These are phyloP conservation scores for Cairina moschata DNA, from an alignment of 2,113 vertebrate genomes.

Conservation along the genomic window DNA sequence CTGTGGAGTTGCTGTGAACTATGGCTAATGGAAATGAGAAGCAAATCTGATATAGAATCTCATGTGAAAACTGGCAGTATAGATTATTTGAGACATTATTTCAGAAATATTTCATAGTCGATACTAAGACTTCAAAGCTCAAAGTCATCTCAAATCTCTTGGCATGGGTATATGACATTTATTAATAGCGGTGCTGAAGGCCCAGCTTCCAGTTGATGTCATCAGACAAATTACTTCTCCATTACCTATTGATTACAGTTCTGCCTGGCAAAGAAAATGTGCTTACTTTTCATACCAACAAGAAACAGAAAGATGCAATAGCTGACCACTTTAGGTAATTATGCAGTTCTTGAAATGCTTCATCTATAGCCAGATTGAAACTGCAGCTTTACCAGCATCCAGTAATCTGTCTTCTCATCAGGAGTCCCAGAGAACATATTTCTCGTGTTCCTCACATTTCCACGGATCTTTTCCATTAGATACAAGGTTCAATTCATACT, in stretches of 20 bases:
- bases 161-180: not conserved
- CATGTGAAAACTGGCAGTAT: not conserved
- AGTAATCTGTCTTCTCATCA: not conserved
- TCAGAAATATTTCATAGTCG: slow-evolving; percentile 29
- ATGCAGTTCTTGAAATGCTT: not conserved
- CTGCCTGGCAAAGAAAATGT: not conserved
- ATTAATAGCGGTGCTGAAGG: slow-evolving; percentile 47
- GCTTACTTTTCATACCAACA: not conserved
- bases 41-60: slow-evolving; percentile 7
- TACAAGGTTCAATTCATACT: not conserved
- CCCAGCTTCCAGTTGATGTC: slow-evolving; percentile 33
- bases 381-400: not conserved
- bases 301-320: slow-evolving; percentile 36
- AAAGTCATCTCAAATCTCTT: slow-evolving; percentile 26
- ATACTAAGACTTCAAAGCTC: slow-evolving; percentile 12
- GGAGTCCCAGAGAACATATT: not conserved
- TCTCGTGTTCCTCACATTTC: not conserved
- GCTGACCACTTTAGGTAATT: slow-evolving; percentile 3
- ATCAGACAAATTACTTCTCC: slow-evolving; percentile 44
- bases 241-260: slow-evolving; percentile 41
- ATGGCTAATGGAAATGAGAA: not conserved
- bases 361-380: not conserved
- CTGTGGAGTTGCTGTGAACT: not conserved
- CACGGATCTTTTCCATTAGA: not conserved
- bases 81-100: slow-evolving; percentile 18